Conservation (phyloP, 2,113 vertebrate genomes). For the Notiomystis cincta region DNA sequence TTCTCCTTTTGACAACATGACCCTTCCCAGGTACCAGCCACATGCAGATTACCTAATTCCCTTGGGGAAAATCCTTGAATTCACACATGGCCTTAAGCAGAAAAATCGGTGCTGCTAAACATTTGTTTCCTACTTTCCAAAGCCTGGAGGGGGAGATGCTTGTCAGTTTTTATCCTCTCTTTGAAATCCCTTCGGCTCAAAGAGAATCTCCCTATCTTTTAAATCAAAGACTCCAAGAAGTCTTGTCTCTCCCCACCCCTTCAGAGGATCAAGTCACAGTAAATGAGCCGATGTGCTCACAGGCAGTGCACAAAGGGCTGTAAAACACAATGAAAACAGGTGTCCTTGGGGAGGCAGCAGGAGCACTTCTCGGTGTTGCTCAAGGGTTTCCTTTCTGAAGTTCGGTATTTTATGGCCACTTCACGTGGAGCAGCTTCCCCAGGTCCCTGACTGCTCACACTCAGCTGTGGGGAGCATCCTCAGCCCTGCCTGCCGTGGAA, state of each 20-base stretch:
- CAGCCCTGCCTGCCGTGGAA: background rate
- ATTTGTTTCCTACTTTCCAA: background rate
- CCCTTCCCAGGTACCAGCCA: background rate
- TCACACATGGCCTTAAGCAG: background rate
- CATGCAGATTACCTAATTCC: background rate
- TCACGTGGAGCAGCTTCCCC: accelerated
- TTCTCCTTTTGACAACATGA: background rate
- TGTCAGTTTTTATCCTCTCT: background rate
- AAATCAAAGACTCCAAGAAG: slow-evolving; percentile 9
- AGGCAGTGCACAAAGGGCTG: background rate
- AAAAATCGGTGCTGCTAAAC: background rate
- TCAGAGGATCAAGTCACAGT: background rate
- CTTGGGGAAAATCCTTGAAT: background rate
- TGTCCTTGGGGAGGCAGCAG: background rate
- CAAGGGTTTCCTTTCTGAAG: background rate
- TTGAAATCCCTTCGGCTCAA: slow-evolving; percentile 22
- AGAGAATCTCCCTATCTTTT: slow-evolving; percentile 8
- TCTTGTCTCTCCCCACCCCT: background rate
- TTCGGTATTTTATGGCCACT: accelerated
- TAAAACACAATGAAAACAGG: background rate
- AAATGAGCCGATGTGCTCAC: background rate
- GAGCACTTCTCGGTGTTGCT: background rate
- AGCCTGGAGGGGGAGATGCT: slow-evolving; percentile 23
- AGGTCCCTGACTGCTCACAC: background rate
- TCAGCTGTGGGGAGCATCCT: background rate